Evolutionary conservation across 92 coral and sea anemone genomes (phyloP), one percentile per base, ranked within the genome.

Genomic region (Porites divaricata): DNA sequence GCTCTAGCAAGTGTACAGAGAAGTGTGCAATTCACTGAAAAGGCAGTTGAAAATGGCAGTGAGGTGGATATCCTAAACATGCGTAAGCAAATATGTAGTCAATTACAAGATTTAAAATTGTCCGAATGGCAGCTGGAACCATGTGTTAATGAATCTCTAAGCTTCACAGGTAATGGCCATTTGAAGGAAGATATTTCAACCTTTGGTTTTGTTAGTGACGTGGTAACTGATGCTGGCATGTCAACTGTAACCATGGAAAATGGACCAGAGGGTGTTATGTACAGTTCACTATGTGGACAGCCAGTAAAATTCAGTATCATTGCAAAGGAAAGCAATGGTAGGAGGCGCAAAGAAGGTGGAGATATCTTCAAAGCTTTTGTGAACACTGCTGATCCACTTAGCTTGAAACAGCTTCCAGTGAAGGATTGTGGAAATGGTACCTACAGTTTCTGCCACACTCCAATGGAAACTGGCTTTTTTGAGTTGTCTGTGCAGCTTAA

Each of bases 211-310:
- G 13, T 54, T 54, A 54, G 2, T 54, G 58, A 54, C 4, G 1
- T 14, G 13, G 58, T 7, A 14, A 54, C 58, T 1, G 3, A 54
- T 54, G 58, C 58, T 54, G 17, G 35, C 9, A 24, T 56, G 12
- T 78, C 89, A 54, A 63, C 80, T 0, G 51, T 86, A 17, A 72
- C 70, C 35, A 86, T 86, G 89, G 89, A 51, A 25, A 53, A 77
- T 68, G 85, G 85, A 26, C 54, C n/a, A 26, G 89, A 86, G 64
- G 66, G 78, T 17, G 54, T 86, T 4, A 86, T 86, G 63, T 86
- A 86, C 89, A 86, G 24, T 79, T 58, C 85, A 52, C 89, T 86
- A n/a, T 62, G 76, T 79, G 65, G 72, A 16, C 89, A 86, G 74
- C 57, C 72, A 19, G 49, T 81, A 16, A 66, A 86, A n/a, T 86